A percentile compares a stretch with the other conserved stretches of the same genome.
Evolutionary conservation across 2,888 invertebrate genomes (phyloP).

Genomic region (Dusona sp.): DNA sequence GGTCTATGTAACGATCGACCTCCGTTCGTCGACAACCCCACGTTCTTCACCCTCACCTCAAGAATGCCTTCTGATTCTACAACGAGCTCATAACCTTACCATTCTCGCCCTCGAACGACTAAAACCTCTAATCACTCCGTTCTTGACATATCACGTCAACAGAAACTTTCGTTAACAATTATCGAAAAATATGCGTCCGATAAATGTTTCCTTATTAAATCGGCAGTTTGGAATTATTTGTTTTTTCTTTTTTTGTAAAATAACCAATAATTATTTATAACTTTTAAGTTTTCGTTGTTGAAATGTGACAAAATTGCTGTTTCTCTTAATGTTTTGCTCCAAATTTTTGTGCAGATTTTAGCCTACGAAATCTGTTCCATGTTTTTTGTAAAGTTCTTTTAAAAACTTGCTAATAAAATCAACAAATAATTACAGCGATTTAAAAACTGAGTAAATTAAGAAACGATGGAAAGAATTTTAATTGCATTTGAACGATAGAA

Average conservation of each 20-base stretch:
- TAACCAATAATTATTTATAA: not conserved
- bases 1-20: constrained; percentile 65
- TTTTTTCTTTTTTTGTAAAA: not conserved
- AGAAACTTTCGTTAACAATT: constrained; percentile 4
- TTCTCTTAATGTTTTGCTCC: too few species aligned
- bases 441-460: too few species aligned
- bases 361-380: too few species aligned
- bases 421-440: not conserved
- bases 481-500: not conserved
- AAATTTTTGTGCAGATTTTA: too few species aligned
- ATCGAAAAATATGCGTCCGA: not conserved
- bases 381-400: too few species aligned
- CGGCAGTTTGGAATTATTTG: not conserved
- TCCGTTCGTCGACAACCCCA: constrained; percentile 47
- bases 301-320: not conserved
- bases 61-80: constrained; percentile 28
- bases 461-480: too few species aligned
- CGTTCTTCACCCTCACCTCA: constrained; percentile 40
- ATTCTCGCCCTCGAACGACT: constrained; percentile 32
- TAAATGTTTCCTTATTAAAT: not conserved
- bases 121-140: constrained; percentile 23
- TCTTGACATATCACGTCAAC: constrained; percentile 11
- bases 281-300: not conserved
- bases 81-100: constrained; percentile 23
- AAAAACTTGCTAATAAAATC: not conserved